Base-by-base conservation (phyloP, 2,888 invertebrate genomes). In the Parochlus steinenii region DNA sequence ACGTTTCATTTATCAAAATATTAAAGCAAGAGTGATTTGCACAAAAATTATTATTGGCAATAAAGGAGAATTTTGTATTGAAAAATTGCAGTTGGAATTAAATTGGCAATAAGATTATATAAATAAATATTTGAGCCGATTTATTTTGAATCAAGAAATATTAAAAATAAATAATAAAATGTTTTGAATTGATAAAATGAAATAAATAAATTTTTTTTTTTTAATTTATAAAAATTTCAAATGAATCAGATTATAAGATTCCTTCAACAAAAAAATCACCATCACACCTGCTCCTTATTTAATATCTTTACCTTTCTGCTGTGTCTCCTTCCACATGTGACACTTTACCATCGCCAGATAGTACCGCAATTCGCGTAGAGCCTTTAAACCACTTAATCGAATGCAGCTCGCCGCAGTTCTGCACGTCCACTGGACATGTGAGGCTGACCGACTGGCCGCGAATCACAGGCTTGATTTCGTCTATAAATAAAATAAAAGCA, bases 311-410 rank as follows among this genome's bases (percentile, higher is more conserved):
- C 58, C 58, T 53, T 44, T 53, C 51, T 44, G 50, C 48, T 49
- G 50, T 56, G 39, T 51, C 52, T 39, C 52, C 49, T 33, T 53
- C 50, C 37, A 58, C 55, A 43, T 52, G 56, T 19, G 54, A 52
- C 43, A 55, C 52, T 46, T 55, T 53, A 23, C 57, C 57, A 40
- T 54, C 58, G 31, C 57, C 48, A 33, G 57, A 51, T 47, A 57
- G 54, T n/a, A 58, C 58, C n/a, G 57, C 59, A 33, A 59, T 56
- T 38, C 59, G 53, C 41, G 51, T 51, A 40, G 53, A 53, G 40
- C 74, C 77, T 45, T 74, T 69, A 57, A 78, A 78, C 79, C 80
- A 80, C 58, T 79, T 80, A 50, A 80, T 71, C 51, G 75, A 78
- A 60, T 80, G 79, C 42, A 80, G 63, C 42, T 70, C 71, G 20